Percentiles rank a stretch among this genome's conserved stretches.
Evolutionary conservation across 2,888 invertebrate species (phyloP).

Genomic region (Slavum lentiscoides): DNA sequence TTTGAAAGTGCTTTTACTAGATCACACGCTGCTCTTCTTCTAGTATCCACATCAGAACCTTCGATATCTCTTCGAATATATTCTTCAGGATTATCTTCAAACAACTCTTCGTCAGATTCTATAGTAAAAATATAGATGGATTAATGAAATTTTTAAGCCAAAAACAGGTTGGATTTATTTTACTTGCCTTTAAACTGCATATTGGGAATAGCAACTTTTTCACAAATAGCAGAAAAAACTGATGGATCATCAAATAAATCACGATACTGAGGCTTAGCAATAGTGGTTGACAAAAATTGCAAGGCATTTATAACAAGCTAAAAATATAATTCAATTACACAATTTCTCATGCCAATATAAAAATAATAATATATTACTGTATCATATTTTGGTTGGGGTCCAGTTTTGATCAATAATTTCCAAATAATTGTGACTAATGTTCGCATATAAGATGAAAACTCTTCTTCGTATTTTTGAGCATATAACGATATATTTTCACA

Average conservation of each 20-base stretch:
- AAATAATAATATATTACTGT: conserved; percentile 64
- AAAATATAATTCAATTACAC: conserved; percentile 56
- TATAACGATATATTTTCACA: conserved; percentile 94
- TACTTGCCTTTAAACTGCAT: conserved; percentile 88
- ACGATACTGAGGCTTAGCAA: conserved; percentile 86
- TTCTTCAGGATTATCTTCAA: conserved; percentile 98
- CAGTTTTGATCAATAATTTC: conserved; percentile 84
- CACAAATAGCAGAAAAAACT: conserved; percentile 88
- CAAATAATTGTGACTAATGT: conserved; percentile 94
- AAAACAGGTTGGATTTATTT: conserved; percentile 43
- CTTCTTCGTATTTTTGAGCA: conserved; percentile 97
- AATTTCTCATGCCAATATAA: not conserved
- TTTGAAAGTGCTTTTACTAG: conserved; percentile 87
- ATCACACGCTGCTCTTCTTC: conserved; percentile 95
- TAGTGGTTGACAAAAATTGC: conserved; percentile 91
- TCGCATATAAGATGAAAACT: conserved; percentile 86
- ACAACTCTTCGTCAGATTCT: conserved; percentile 92
- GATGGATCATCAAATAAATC: conserved; percentile 84
- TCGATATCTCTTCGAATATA: conserved; percentile 95
- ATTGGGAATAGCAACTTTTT: conserved; percentile 98
- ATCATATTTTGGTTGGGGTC: conserved; percentile 86
- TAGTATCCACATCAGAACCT: conserved; percentile 96
- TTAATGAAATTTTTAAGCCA: conserved; percentile 20
- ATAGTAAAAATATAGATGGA: conserved; percentile 55
- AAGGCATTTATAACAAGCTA: conserved; percentile 95